phyloP scores from a whole-genome alignment of 1,140 invertebrate genomes.

The Ladona fulva region DNA sequence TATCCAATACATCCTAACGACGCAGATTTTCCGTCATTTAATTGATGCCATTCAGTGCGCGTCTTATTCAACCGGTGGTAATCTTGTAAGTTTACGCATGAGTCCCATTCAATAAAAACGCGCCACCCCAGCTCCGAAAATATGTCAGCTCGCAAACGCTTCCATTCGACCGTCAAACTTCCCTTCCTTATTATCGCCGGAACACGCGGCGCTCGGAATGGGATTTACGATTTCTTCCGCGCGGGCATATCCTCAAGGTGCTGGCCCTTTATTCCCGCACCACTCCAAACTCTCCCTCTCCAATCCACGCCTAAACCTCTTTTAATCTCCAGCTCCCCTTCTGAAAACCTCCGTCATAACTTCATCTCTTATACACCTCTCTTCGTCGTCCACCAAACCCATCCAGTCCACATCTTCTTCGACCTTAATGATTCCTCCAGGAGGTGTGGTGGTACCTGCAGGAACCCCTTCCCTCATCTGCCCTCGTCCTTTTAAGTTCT shows the following conservation, averaged over 20 bases:
- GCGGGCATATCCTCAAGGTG: background rate
- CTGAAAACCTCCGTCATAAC: background rate
- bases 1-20: too few relatives aligned
- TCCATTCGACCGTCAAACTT: too few relatives aligned
- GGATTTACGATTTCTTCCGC: background rate
- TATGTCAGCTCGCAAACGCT: too few relatives aligned
- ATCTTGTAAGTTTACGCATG: too few relatives aligned
- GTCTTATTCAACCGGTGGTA: too few relatives aligned
- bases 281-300: background rate
- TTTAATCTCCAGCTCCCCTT: background rate
- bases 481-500: background rate
- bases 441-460: background rate
- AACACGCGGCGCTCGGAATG: too few relatives aligned
- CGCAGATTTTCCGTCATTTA: too few relatives aligned
- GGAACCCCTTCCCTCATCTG: background rate
- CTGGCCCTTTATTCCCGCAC: background rate
- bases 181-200: too few relatives aligned
- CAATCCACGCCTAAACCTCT: background rate
- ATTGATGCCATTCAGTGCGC: too few relatives aligned
- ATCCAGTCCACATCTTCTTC: background rate
- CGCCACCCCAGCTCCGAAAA: too few relatives aligned
- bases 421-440: constrained; percentile 4
- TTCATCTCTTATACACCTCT: background rate
- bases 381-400: background rate
- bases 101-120: too few relatives aligned